These are phyloP conservation scores for Centruroides vittatus DNA, from an alignment of 1,140 invertebrate genomes.

Conservation along the genomic window DNA sequence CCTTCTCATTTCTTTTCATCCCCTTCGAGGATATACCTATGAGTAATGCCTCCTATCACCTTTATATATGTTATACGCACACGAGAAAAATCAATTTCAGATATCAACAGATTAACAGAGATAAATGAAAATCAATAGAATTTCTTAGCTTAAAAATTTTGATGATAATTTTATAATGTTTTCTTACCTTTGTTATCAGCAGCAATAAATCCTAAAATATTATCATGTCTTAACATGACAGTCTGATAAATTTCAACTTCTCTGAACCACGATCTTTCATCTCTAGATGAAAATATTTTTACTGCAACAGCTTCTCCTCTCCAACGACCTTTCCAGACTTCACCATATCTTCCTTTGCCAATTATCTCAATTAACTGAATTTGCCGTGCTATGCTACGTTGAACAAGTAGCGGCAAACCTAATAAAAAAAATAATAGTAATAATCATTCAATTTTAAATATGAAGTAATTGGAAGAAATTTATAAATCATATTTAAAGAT, in stretches of 20 bases:
- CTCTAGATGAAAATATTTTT: constrained; percentile 80
- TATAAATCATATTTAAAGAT: too few relatives aligned
- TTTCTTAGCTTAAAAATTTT: too few relatives aligned
- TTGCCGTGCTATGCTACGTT: constrained; percentile 62
- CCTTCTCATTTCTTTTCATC: too few relatives aligned
- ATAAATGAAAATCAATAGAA: too few relatives aligned
- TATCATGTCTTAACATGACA: constrained; percentile 65
- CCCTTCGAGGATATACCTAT: too few relatives aligned
- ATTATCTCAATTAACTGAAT: constrained; percentile 58
- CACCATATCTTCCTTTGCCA: constrained; percentile 69
- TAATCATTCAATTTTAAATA: too few relatives aligned
- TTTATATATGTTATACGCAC: too few relatives aligned
- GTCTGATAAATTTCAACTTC: constrained; percentile 86
- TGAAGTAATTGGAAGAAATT: too few relatives aligned
- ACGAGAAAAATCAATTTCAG: too few relatives aligned
- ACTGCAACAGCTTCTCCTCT: constrained; percentile 76
- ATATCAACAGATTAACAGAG: too few relatives aligned
- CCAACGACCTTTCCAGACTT: constrained; percentile 77
- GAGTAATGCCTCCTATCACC: too few relatives aligned
- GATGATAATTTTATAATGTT: not conserved
- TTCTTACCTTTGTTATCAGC: constrained; percentile 58
- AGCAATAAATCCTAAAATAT: constrained; percentile 78
- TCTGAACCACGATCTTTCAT: constrained; percentile 73
- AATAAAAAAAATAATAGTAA: constrained; percentile 17
- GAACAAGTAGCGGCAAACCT: constrained; percentile 61